phyloP scores from a whole-genome alignment of 2,113 vertebrate species.

The Clinocottus analis region DNA sequence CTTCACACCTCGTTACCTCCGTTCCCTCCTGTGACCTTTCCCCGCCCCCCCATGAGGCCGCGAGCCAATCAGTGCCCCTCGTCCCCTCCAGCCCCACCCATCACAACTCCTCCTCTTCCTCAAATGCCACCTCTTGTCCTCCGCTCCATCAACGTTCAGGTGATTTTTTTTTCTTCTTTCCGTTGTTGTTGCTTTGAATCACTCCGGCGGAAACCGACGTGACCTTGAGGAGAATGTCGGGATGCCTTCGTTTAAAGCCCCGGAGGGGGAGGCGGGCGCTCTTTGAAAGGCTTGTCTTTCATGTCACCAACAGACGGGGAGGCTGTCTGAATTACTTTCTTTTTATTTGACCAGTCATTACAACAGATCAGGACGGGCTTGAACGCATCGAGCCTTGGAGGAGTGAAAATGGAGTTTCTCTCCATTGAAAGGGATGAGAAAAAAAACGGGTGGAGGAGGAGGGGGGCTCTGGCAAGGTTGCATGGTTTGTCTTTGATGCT shows the following conservation, averaged over 20 bases:
- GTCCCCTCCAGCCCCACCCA: constrained; percentile 41
- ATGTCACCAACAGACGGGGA: constrained; percentile 65
- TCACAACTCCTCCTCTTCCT: constrained; percentile 39
- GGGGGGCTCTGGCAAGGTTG: constrained; percentile 75
- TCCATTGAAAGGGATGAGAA: no score
- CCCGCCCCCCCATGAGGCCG: constrained; percentile 60
- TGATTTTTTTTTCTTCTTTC: constrained; percentile 62
- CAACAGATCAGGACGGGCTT: constrained; percentile 62
- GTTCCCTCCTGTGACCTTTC: constrained; percentile 74
- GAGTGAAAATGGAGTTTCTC: constrained; percentile 61
- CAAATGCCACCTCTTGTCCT: constrained; percentile 37
- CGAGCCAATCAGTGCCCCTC: constrained; percentile 62
- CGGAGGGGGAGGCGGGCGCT: constrained; percentile 49
- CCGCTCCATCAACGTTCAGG: constrained; percentile 60
- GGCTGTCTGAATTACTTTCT: constrained; percentile 54
- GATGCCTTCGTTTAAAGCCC: constrained; percentile 51
- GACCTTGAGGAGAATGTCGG: constrained; percentile 65
- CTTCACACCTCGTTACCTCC: constrained; percentile 80
- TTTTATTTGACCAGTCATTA: constrained; percentile 55
- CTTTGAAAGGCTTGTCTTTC: constrained; percentile 70
- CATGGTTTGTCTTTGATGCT: constrained; percentile 69
- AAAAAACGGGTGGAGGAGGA: no score
- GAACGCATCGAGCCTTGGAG: constrained; percentile 63
- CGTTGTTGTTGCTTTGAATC: constrained; percentile 61
- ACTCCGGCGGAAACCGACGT: constrained; percentile 60